Evolutionary conservation across 2,113 vertebrate species (phyloP), one percentile per base, ranked within the genome.

Genomic region (Conger conger): DNA sequence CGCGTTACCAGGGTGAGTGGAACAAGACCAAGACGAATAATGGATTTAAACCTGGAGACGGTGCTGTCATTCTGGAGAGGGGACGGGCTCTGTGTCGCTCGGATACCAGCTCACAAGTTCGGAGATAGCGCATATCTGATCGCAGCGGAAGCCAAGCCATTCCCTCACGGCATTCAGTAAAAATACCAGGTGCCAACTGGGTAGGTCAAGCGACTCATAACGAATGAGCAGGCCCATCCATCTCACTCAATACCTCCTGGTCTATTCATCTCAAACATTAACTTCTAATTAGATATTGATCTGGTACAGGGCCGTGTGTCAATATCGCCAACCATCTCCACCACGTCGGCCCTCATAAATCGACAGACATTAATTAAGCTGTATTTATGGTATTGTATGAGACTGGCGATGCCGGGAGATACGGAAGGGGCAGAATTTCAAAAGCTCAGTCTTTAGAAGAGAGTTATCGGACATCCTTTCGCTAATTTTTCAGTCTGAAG

Each of bases 201-300:
- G 76, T 36, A 36, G 33, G 33, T 78, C 37, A 30, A 38, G 23
- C 36, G 5, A 36, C 33, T 33, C 5, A 36, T 23, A 36, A 17
- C 16, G 17, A 78, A 18, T 38, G 16, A 78, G 76, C 76, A 38
- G 36, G 57, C 57, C 57, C 57, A 63, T 63, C 9, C 11, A 60
- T 57, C 36, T 80, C 63, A 57, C 78, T 60, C 87, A 63, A 18
- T 23, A 35, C 4, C 18, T 80, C 20, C 20, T 45, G 5, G 13
- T 86, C 80, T 82, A 54, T 87, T 85, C 81, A 77, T 78, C 68
- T 54, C 30, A n/a, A 77, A 81, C 45, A 83, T 83, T 40, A n/a
- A 82, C 81, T 81, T 68, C 63, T 86, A 87, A 87, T 81, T 85
- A 68, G 78, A 45, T 83, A 88, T 86, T 35, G 87, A 86, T 87